These are phyloP conservation scores for Chaetodon auriga DNA, from an alignment of 2,113 vertebrate genomes.

Conservation along the genomic window DNA sequence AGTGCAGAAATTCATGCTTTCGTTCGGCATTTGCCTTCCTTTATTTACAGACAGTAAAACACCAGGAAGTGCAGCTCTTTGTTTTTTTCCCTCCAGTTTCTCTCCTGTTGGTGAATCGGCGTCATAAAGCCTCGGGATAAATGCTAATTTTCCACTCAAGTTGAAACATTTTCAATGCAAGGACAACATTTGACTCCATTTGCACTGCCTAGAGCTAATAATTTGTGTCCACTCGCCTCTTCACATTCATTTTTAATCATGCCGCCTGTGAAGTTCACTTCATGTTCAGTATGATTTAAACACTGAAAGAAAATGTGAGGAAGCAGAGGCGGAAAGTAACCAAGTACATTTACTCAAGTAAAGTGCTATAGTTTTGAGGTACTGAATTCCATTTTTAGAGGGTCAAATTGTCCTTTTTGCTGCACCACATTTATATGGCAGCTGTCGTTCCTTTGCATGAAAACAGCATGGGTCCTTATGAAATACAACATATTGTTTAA, in stretches of 20 bases:
- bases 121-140: not conserved
- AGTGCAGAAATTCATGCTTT: not conserved
- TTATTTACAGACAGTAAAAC: not conserved
- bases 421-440: not conserved
- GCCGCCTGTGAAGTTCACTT: not conserved
- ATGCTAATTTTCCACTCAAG: not conserved
- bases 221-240: not conserved
- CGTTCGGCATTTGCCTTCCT: not conserved
- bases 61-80: not conserved
- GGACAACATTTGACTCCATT: not conserved
- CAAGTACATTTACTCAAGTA: not conserved
- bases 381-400: not conserved
- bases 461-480: not conserved
- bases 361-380: not conserved
- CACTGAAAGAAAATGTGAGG: not conserved
- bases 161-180: constrained; percentile 1
- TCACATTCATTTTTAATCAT: not conserved
- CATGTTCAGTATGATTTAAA: not conserved
- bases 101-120: not conserved
- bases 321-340: not conserved
- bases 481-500: not conserved
- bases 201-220: not conserved
- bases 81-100: not conserved
- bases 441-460: not conserved
- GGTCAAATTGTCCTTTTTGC: too few relatives aligned